phyloP scores from a whole-genome alignment of 2,797 vertebrate species.

The Meda fulgida region DNA sequence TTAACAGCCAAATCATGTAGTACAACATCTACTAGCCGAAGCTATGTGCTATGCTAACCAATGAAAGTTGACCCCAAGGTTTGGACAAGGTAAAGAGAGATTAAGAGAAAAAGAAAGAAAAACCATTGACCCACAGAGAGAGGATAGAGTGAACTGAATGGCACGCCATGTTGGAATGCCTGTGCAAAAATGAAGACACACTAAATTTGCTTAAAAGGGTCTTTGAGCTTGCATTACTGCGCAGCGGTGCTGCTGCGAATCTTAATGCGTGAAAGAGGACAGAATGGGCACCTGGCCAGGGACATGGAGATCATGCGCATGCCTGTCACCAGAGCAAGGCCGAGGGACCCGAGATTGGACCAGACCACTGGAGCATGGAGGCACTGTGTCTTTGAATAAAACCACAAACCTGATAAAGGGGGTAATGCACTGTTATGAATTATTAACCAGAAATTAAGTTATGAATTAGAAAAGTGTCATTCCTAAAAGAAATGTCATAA shows the following conservation, averaged over 20 bases:
- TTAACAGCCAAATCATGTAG: neutral
- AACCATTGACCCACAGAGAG: neutral
- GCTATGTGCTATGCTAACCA: conserved; percentile 1
- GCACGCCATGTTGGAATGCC: conserved; percentile 56
- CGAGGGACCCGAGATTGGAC: neutral
- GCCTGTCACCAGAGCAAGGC: neutral
- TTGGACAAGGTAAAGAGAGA: neutral
- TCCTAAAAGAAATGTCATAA: neutral
- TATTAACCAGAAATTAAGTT: neutral
- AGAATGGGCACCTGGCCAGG: conserved; percentile 60
- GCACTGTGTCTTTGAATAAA: conserved; percentile 15
- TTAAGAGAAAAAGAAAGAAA: conserved; percentile 8
- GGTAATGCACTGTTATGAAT: neutral
- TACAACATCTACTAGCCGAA: neutral
- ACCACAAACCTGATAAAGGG: neutral
- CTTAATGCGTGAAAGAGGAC: conserved; percentile 66
- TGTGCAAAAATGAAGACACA: conserved; percentile 69
- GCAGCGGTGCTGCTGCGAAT: conserved; percentile 61
- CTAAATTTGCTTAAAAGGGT: conserved; percentile 75
- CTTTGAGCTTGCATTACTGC: conserved; percentile 74
- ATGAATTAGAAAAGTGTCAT: neutral
- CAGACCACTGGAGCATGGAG: conserved; percentile 4
- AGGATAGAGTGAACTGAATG: neutral
- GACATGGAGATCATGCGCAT: neutral
- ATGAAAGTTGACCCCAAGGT: neutral